Evolutionary conservation across 2,113 vertebrate genomes (phyloP), one percentile per base, ranked within the genome.

Genomic region (Ictidomys tridecemlineatus): DNA sequence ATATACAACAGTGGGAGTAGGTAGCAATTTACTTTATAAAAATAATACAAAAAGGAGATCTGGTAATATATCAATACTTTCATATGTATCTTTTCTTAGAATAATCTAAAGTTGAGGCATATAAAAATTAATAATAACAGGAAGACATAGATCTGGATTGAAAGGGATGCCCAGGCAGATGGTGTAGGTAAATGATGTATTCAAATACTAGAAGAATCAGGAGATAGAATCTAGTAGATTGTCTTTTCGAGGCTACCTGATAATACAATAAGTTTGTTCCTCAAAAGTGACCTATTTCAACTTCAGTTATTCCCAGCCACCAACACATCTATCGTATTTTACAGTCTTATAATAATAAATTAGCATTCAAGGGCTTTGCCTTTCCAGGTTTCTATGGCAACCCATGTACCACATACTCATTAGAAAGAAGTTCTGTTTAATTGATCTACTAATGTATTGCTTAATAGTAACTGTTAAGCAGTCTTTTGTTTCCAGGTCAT

Each of bases 381-480:
- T 96, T 97, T 97, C 95, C 98, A 89, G 78, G 98, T 99, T 98
- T 98, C 98, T 96, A 98, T 98, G 90, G 98, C 97, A 99, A 99
- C 99, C 94, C 91, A 97, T 98, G 98, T 98, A 98, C 91, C 98
- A 98, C 98, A 98, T 99, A 96, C 91, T 98, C 95, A 91, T 97
- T 97, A 99, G 99, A 99, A 99, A 99, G 98, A 99, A 99, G 98
- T 99, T 99, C 99, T 99, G 98, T 99, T 99, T 99, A 99, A 99
- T 99, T 99, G 99, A 99, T 99, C 99, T 99, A 99, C 99, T 99
- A 99, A 99, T 99, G 99, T 99, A 99, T 99, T 98, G 99, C 99
- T 99, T 99, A 99, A 99, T 99, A 99, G 99, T 99, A 99, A 99
- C 99, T 99, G 99, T 99, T 99, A 99, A 99, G 99, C 99, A 99